Evolutionary conservation across 2,797 vertebrate species (phyloP).

Genomic region (Cuculus canorus): DNA sequence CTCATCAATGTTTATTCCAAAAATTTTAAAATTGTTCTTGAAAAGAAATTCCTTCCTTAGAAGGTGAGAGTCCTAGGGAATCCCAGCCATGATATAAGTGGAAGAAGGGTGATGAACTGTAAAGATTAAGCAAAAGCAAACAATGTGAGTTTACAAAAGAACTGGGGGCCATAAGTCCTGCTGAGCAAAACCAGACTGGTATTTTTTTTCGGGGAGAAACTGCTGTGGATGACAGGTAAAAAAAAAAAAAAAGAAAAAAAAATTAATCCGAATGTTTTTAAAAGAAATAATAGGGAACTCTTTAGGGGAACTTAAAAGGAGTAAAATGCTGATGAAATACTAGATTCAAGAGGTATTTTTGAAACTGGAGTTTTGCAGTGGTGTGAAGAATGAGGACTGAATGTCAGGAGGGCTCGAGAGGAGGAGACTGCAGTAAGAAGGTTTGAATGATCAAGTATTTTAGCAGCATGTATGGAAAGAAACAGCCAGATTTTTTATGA

Average conservation of each 20-base stretch:
- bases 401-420: neutral
- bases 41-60: neutral
- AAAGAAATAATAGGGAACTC: neutral
- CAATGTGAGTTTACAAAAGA: neutral
- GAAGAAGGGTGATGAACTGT: neutral
- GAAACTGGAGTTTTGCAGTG: neutral
- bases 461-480: neutral
- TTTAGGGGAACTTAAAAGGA: neutral
- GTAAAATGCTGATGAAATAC: neutral
- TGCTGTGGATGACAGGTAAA: neutral
- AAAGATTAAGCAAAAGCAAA: neutral
- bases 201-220: neutral
- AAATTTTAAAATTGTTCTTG: neutral
- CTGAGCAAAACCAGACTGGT: neutral
- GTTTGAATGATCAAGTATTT: slow-evolving; percentile 1
- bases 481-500: slow-evolving; percentile 22
- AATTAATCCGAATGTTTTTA: neutral
- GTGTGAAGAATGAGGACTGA: neutral
- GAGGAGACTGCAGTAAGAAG: neutral
- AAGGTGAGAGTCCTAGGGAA: neutral
- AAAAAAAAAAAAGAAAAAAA: neutral
- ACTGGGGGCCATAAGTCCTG: neutral
- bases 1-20: neutral
- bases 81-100: neutral
- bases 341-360: neutral